These are phyloP conservation scores for Odontothrips loti DNA, from an alignment of 2,888 invertebrate genomes.

Conservation along the genomic window DNA sequence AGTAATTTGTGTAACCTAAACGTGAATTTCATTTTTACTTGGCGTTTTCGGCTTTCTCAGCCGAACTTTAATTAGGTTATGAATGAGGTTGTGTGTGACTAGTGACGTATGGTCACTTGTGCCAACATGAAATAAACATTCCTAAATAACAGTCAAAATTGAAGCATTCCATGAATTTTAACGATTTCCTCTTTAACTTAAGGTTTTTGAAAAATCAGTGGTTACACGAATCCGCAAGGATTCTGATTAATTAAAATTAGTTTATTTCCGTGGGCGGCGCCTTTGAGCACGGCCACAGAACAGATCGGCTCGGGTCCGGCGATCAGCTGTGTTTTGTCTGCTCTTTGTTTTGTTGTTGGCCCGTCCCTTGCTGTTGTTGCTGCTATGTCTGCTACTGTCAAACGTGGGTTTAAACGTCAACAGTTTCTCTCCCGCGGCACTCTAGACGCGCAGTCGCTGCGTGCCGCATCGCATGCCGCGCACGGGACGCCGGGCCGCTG, in stretches of 20 bases:
- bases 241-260: too few species aligned
- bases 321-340: constrained; percentile 6
- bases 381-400: constrained; percentile 23
- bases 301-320: background rate
- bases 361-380: background rate
- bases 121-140: too few species aligned
- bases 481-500: background rate
- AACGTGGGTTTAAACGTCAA: constrained; percentile 20
- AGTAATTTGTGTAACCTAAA: background rate
- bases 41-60: background rate
- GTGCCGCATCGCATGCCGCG: background rate
- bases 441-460: background rate
- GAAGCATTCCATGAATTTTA: too few species aligned
- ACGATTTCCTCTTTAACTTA: too few species aligned
- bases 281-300: background rate
- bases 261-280: background rate
- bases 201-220: too few species aligned
- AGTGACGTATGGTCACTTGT: background rate
- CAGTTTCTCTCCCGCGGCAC: constrained; percentile 7
- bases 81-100: background rate
- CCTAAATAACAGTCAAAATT: too few species aligned
- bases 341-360: background rate
- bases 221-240: too few species aligned
- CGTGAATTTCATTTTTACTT: background rate
- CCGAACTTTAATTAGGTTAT: background rate